These are phyloP conservation scores for Rhinoderma darwinii DNA, from an alignment of 2,113 vertebrate species.

Conservation along the genomic window DNA sequence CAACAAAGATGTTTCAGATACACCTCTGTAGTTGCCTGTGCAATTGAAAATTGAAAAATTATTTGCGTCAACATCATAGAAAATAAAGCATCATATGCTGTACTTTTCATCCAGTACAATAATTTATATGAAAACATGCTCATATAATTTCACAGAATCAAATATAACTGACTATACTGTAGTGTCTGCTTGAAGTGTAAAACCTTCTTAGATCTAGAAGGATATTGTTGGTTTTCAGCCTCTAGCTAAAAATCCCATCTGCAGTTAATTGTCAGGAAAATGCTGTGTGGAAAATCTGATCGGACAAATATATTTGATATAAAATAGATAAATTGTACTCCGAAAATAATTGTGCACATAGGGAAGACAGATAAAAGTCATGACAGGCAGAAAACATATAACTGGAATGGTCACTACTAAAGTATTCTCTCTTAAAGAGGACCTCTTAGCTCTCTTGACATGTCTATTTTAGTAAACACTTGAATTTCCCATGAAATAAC, in stretches of 20 bases:
- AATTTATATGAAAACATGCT: not conserved
- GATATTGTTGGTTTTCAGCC: not conserved
- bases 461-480: too few species aligned
- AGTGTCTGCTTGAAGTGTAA: not conserved
- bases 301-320: not conserved
- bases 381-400: too few species aligned
- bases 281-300: not conserved
- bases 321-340: not conserved
- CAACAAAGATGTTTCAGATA: too few species aligned
- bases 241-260: not conserved
- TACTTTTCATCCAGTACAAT: not conserved
- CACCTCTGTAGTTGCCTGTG: not conserved
- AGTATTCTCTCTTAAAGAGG: too few species aligned
- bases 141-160: not conserved
- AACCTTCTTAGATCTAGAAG: not conserved
- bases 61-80: not conserved
- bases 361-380: too few species aligned
- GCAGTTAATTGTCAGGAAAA: not conserved
- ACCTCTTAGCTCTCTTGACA: too few species aligned
- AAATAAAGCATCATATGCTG: not conserved
- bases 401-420: too few species aligned
- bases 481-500: too few species aligned
- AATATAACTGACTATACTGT: not conserved
- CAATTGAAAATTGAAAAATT: not conserved
- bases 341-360: not conserved